Conservation (phyloP, 2,113 vertebrate genomes). For the Nycticebus coucang region DNA sequence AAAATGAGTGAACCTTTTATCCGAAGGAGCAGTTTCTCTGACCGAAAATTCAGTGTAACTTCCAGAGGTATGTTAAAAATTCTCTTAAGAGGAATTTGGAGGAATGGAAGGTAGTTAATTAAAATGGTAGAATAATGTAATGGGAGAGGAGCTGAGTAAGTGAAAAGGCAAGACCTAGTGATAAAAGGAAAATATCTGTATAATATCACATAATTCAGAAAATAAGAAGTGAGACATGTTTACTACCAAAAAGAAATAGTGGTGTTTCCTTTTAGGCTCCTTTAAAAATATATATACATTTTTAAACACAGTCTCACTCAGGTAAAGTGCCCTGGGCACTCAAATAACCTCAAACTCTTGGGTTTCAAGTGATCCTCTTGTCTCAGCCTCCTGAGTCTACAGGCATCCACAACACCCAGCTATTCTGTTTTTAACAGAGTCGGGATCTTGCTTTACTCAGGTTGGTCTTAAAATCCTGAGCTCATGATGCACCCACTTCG, state of each 20-base stretch:
- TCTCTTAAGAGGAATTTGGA: neutral
- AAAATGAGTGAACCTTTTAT: conserved; percentile 82
- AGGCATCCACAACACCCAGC: too few species aligned
- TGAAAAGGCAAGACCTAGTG: neutral
- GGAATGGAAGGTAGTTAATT: neutral
- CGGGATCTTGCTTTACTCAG: too few species aligned
- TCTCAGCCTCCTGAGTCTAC: too few species aligned
- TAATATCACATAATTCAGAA: neutral
- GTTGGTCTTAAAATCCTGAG: too few species aligned
- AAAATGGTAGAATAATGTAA: neutral
- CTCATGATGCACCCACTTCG: too few species aligned
- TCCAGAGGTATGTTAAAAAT: conserved; percentile 79
- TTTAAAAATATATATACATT: neutral
- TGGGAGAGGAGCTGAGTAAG: neutral
- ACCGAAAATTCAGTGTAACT: conserved; percentile 80
- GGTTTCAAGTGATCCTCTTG: too few species aligned
- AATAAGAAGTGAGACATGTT: neutral
- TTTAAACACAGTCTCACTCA: too few species aligned
- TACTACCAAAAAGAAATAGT: neutral
- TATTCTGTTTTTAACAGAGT: too few species aligned
- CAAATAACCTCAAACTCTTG: too few species aligned
- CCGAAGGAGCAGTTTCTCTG: conserved; percentile 78
- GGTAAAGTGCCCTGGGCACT: too few species aligned
- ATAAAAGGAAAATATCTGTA: neutral
- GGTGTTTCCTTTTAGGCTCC: neutral